Percentiles rank a stretch among this genome's conserved stretches.
Evolutionary conservation across 1,140 invertebrate species (phyloP).

Genomic region (Argopecten irradians): DNA sequence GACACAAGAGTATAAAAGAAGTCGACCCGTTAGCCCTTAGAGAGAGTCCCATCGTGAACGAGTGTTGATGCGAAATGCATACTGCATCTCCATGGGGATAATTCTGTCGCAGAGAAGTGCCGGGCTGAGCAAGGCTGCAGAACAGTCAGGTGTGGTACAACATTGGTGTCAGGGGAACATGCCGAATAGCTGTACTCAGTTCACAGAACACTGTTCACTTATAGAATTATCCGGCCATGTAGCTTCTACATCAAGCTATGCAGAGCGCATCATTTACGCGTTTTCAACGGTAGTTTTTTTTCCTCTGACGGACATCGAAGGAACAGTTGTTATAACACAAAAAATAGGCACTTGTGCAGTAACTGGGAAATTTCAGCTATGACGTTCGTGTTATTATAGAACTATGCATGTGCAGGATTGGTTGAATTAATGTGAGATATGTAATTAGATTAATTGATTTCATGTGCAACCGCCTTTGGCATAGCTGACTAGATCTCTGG

Average conservation of each 20-base stretch:
- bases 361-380: not conserved
- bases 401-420: constrained; percentile 15
- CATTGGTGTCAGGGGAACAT: not conserved
- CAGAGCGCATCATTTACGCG: not conserved
- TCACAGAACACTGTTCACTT: not conserved
- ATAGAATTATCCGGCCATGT: constrained; percentile 14
- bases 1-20: not conserved
- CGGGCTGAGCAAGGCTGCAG: not conserved
- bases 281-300: constrained; percentile 4
- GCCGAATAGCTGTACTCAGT: not conserved
- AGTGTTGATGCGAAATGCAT: constrained; percentile 8
- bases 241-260: not conserved
- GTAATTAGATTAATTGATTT: constrained; percentile 13
- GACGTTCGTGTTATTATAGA: not conserved
- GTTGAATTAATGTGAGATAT: constrained; percentile 12
- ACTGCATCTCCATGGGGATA: constrained; percentile 10
- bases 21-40: constrained; percentile 1
- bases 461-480: constrained; percentile 10
- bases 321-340: not conserved
- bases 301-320: not conserved
- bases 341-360: not conserved
- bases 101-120: constrained; percentile 5
- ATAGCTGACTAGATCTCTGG: not conserved
- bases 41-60: constrained; percentile 14
- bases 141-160: not conserved